Evolutionary conservation across 1,140 invertebrate genomes (phyloP), one percentile per base, ranked within the genome.

Genomic region (Diorhabda sublineata): DNA sequence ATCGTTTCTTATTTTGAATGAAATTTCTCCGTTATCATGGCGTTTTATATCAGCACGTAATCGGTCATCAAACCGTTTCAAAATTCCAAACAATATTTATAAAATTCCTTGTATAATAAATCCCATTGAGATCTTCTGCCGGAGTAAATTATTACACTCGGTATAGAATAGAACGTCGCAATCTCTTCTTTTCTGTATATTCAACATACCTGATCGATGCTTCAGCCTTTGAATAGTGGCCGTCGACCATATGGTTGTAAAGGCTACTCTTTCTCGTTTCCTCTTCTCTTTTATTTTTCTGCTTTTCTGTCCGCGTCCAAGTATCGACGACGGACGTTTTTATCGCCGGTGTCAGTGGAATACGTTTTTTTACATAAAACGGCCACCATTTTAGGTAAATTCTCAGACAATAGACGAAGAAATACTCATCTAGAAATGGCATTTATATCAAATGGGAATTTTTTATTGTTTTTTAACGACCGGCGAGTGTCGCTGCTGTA

Each of bases 391-490:
- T 62, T 62, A 62, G 61, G 61, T 62, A 62, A 62, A 62, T 62
- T 62, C 44, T 62, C 61, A 62, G 44, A 62, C 61, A 62, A 62
- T 62, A 62, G 61, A 45, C 61, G 61, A 62, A 62, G 43, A 47
- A 62, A 62, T 62, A 44, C 2, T 8, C 7, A 52, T 8, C 47
- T 52, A 52, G 47, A 52, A 52, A 52, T 52, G 47, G 47, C 47
- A 52, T 52, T 52, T n/a, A n/a, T 26, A 52, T 52, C 47, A n/a
- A 52, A 52, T 8, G 6, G 47, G 47, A 52, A n/a, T 52, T 52
- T 52, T 52, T 52, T 52, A 52, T 52, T n/a, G 47, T n/a, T 52
- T n/a, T 8, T 8, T 52, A 52, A 52, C n/a, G 47, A n/a, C n/a
- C 47, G 47, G n/a, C n/a, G 47, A n/a, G 47, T 52, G 47, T 52